phyloP scores from a whole-genome alignment of 2,113 vertebrate species.

The Brachypteracias leptosomus region DNA sequence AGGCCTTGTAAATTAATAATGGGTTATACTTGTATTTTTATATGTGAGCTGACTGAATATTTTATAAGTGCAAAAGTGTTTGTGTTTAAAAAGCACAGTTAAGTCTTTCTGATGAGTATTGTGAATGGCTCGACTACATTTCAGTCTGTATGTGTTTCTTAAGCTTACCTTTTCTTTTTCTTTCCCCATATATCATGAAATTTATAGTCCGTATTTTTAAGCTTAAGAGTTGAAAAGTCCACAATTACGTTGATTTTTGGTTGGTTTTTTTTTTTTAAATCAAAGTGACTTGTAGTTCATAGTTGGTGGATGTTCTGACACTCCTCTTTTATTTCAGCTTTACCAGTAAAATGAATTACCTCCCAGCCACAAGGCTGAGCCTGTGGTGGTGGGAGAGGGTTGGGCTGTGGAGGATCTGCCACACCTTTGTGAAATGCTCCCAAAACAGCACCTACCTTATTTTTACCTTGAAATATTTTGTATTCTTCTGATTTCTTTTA shows the following conservation, averaged over 20 bases:
- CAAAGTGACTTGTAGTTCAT: background rate
- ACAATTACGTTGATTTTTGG: background rate
- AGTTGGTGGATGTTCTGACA: background rate
- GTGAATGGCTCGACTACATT: background rate
- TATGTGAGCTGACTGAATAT: slow-evolving; percentile 38
- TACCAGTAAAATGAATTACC: background rate
- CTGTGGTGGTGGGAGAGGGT: accelerated
- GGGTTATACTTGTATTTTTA: slow-evolving; percentile 3
- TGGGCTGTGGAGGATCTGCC: background rate
- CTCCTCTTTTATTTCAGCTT: background rate
- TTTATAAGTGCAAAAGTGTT: slow-evolving; percentile 50
- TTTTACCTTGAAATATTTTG: background rate
- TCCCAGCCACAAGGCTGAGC: accelerated
- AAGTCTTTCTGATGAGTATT: background rate
- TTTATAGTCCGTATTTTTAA: background rate
- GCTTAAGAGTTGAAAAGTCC: background rate
- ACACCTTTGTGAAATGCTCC: background rate
- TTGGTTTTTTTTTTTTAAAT: background rate
- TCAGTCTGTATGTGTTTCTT: background rate
- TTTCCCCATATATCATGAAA: background rate
- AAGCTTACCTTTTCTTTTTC: background rate
- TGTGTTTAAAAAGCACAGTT: background rate
- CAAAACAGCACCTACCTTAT: background rate
- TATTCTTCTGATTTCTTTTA: background rate
- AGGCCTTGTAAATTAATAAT: slow-evolving; percentile 55